Evolutionary conservation across 2,888 invertebrate genomes (phyloP).

Genomic region (Cosmorhoe ocellata): DNA sequence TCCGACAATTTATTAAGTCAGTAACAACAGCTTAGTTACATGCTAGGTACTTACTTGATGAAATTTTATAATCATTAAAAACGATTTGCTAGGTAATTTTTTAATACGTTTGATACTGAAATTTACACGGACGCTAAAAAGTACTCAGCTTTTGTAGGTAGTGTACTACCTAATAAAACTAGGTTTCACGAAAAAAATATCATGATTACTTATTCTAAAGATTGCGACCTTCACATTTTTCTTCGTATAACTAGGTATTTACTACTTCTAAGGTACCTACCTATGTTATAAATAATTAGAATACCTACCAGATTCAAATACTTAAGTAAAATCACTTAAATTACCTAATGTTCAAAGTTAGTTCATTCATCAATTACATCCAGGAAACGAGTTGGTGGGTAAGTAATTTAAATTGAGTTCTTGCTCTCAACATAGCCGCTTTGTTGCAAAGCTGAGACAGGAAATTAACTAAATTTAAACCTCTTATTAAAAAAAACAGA

Average conservation of each 20-base stretch:
- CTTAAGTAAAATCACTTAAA: not conserved
- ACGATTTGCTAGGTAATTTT: constrained; percentile 6
- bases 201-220: too few relatives aligned
- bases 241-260: too few relatives aligned
- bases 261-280: too few relatives aligned
- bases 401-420: constrained; percentile 6
- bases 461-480: not conserved
- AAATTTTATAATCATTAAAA: constrained; percentile 36
- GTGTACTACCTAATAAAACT: too few relatives aligned
- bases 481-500: not conserved
- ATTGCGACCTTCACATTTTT: too few relatives aligned
- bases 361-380: constrained; percentile 4
- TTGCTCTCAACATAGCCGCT: constrained; percentile 1
- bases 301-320: not conserved
- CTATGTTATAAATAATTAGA: too few relatives aligned
- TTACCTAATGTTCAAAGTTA: constrained; percentile 2
- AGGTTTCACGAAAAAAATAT: too few relatives aligned
- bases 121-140: too few relatives aligned
- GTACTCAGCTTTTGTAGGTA: too few relatives aligned
- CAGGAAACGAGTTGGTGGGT: constrained; percentile 21
- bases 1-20: constrained; percentile 77
- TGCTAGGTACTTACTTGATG: constrained; percentile 48
- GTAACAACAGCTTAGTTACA: constrained; percentile 59
- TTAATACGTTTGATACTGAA: not conserved
- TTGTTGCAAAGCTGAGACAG: too few relatives aligned